Conservation (phyloP, 2,113 vertebrate species). For the Sylvietta virens region DNA sequence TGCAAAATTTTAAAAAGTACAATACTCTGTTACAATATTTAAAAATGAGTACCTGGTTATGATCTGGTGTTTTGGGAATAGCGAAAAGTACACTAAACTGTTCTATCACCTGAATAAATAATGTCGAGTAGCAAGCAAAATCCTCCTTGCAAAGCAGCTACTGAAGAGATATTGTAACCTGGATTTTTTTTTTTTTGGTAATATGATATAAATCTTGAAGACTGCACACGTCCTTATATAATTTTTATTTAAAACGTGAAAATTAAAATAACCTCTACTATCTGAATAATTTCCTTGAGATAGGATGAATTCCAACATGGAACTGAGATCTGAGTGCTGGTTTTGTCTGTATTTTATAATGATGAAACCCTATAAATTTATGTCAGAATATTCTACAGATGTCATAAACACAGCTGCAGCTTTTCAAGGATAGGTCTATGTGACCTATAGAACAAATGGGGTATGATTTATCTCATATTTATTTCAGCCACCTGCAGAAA, state of each 20-base stretch:
- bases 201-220: background rate
- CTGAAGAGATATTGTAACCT: background rate
- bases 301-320: background rate
- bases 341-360: background rate
- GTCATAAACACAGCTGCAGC: background rate
- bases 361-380: background rate
- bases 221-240: background rate
- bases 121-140: background rate
- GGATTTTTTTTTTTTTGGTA: background rate
- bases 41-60: background rate
- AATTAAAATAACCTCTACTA: background rate
- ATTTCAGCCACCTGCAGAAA: background rate
- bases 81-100: background rate
- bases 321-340: background rate
- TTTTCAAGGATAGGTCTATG: background rate
- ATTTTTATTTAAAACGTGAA: background rate
- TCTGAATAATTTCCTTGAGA: background rate
- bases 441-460: fast-evolving
- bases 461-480: background rate
- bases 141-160: background rate
- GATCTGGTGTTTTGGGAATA: background rate
- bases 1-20: background rate
- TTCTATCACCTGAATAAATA: background rate
- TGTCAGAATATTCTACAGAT: background rate
- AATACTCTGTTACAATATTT: background rate